Percentiles rank a stretch among this genome's conserved stretches.
phyloP scores from a whole-genome alignment of 2,888 invertebrate species.

The Platycheirus albimanus region DNA sequence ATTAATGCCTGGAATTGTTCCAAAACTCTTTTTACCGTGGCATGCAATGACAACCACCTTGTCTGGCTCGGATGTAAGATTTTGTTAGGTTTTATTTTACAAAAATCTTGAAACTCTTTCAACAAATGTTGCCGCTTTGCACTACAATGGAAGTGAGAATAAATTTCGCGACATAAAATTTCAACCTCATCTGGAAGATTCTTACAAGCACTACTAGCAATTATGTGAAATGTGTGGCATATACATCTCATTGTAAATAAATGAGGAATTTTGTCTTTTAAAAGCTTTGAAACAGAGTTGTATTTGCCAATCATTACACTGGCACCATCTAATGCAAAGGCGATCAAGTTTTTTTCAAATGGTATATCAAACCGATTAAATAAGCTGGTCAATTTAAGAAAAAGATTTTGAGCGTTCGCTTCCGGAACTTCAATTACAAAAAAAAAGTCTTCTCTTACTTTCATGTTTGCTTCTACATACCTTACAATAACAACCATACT shows the following conservation, averaged over 20 bases:
- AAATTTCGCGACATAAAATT: slow-evolving; percentile 1
- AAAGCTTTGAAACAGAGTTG: slow-evolving; percentile 6
- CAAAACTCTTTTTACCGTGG: no score
- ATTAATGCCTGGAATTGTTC: background rate
- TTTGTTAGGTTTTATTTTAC: slow-evolving; percentile 13
- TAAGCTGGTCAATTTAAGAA: background rate
- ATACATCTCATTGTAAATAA: no score
- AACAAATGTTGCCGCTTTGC: slow-evolving; percentile 17
- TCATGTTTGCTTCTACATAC: background rate
- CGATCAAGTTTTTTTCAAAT: slow-evolving; percentile 12
- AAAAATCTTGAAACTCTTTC: slow-evolving; percentile 21
- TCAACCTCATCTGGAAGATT: no score
- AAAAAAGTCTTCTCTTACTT: slow-evolving; percentile 3
- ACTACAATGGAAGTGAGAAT: slow-evolving; percentile 16
- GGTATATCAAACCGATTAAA: background rate
- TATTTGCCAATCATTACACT: slow-evolving; percentile 21
- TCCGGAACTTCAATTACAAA: slow-evolving; percentile 13
- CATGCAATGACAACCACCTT: no score
- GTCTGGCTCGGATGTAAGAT: slow-evolving; percentile 1
- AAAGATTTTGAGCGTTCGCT: slow-evolving; percentile 8
- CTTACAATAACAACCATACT: background rate
- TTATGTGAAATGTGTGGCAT: no score
- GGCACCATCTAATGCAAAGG: slow-evolving; percentile 9
- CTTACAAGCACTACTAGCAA: no score
- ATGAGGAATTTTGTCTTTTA: background rate